phyloP scores from a whole-genome alignment of 2,113 vertebrate genomes.

The Petrocephalus zakoni region DNA sequence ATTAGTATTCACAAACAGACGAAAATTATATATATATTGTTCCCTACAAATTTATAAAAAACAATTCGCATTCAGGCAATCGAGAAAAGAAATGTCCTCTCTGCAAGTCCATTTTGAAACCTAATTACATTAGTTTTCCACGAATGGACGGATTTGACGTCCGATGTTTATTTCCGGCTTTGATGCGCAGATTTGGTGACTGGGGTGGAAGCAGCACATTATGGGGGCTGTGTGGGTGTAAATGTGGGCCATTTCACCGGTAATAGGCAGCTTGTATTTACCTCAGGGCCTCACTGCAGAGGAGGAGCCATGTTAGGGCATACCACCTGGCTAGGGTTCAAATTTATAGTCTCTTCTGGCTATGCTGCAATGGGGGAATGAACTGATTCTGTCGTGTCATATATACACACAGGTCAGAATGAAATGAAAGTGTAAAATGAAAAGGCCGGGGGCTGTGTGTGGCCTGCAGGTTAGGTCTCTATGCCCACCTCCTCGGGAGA shows the following conservation, averaged over 20 bases:
- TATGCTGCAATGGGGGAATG: neutral
- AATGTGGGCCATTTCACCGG: neutral
- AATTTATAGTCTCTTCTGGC: neutral
- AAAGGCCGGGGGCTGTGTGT: neutral
- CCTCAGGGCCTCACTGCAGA: neutral
- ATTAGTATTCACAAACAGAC: neutral
- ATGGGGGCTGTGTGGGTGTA: neutral
- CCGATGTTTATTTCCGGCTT: neutral
- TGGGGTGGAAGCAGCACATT: neutral
- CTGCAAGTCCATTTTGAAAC: neutral
- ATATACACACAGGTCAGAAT: neutral
- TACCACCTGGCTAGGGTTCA: neutral
- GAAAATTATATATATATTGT: neutral
- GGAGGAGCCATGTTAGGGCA: neutral
- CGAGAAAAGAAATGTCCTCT: neutral
- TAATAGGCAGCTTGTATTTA: neutral
- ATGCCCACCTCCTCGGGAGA: no score
- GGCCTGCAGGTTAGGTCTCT: neutral
- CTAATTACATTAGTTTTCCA: neutral
- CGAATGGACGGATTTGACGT: neutral
- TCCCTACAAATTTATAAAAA: neutral
- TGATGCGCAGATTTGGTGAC: neutral
- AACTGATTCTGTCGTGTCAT: neutral
- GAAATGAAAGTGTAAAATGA: neutral
- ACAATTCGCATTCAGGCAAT: neutral